Evolutionary conservation across 2,113 vertebrate species (phyloP).

Genomic region (Muntiacus reevesi): DNA sequence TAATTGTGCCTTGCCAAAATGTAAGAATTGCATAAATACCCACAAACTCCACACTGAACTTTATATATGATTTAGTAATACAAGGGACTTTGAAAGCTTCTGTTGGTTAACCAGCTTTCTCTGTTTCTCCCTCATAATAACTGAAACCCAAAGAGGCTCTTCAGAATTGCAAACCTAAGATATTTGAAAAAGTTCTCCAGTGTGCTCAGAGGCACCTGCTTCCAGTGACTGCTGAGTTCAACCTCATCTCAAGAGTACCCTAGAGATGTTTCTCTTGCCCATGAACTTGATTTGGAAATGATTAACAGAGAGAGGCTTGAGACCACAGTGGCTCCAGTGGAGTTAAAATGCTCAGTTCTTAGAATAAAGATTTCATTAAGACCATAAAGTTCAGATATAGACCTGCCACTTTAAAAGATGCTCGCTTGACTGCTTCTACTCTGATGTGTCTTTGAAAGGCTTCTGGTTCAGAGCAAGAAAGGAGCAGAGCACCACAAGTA

Average conservation of each 20-base stretch:
- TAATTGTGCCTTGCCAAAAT: slow-evolving; percentile 36
- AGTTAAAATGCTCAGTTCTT: slow-evolving; percentile 59
- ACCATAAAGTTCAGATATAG: slow-evolving; percentile 36
- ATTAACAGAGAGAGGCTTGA: slow-evolving; percentile 52
- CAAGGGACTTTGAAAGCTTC: slow-evolving; percentile 43
- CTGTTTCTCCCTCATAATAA: not conserved
- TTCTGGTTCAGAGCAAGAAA: slow-evolving; percentile 44
- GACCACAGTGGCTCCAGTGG: slow-evolving; percentile 6
- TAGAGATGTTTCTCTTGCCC: slow-evolving; percentile 32
- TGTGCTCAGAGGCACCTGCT: slow-evolving; percentile 30
- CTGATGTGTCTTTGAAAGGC: slow-evolving; percentile 37
- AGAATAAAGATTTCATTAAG: slow-evolving; percentile 70
- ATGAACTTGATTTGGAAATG: slow-evolving; percentile 66
- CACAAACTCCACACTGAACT: slow-evolving; percentile 22
- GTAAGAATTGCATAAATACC: slow-evolving; percentile 46
- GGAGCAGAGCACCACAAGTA: not conserved
- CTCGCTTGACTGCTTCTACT: slow-evolving; percentile 57
- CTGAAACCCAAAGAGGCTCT: not conserved
- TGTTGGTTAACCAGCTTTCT: slow-evolving; percentile 41
- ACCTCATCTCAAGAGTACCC: slow-evolving; percentile 33
- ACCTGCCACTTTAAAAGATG: slow-evolving; percentile 64
- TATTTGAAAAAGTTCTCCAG: slow-evolving; percentile 42
- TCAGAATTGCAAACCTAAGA: slow-evolving; percentile 44
- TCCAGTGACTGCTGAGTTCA: slow-evolving; percentile 34
- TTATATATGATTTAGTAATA: slow-evolving; percentile 54